Conservation (phyloP, 1,140 invertebrate genomes). For the Planococcus citri region DNA sequence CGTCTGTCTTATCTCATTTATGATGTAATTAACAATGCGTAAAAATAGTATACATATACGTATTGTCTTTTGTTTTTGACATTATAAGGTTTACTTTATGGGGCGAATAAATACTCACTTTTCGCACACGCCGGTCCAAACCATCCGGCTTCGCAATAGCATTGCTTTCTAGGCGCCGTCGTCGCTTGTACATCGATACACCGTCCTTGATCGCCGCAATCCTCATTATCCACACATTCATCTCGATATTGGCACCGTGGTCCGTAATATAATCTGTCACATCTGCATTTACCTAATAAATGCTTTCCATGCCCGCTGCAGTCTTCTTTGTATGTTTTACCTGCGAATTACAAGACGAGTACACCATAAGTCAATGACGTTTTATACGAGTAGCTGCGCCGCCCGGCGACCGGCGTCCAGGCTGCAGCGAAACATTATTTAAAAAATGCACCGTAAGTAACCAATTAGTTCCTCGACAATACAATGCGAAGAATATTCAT, state of each 20-base stretch:
- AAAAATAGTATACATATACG: no score
- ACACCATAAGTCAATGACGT: slow-evolving; percentile 1
- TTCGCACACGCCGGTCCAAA: slow-evolving; percentile 65
- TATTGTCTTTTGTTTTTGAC: slow-evolving; percentile 2
- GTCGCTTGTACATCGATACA: slow-evolving; percentile 69
- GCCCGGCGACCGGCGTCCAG: no score
- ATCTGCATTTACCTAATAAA: slow-evolving; percentile 62
- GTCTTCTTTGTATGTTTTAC: slow-evolving; percentile 59
- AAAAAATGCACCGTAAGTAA: slow-evolving; percentile 4
- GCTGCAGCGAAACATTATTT: background rate
- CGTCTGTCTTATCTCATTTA: no score
- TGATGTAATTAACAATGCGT: background rate
- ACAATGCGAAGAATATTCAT: background rate
- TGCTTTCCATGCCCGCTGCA: slow-evolving; percentile 72
- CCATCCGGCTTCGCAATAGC: slow-evolving; percentile 79
- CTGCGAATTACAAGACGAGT: no score
- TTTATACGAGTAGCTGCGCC: background rate
- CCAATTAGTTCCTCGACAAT: background rate
- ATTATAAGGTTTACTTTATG: no score
- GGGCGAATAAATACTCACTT: slow-evolving; percentile 48
- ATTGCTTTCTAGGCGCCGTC: slow-evolving; percentile 65
- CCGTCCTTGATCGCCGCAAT: slow-evolving; percentile 71
- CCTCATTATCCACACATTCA: slow-evolving; percentile 65
- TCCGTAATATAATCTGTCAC: slow-evolving; percentile 68
- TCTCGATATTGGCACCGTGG: slow-evolving; percentile 69